Conservation (phyloP, 2,797 vertebrate species). For the Pogonophryne albipinna region DNA sequence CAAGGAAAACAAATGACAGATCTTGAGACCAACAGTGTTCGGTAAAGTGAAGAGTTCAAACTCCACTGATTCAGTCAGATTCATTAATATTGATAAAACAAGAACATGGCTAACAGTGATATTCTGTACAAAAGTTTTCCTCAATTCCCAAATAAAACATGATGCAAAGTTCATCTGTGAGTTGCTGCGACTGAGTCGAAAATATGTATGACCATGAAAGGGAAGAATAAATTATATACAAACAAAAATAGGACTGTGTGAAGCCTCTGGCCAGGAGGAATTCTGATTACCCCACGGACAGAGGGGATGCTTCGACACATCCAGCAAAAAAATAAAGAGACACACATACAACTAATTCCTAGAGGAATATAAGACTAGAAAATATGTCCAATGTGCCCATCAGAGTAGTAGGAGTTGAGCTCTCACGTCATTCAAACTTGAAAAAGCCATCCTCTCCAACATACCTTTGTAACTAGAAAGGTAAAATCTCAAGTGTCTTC, state of each 20-base stretch:
- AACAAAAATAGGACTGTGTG: background rate
- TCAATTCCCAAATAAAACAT: background rate
- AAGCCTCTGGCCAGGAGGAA: slow-evolving; percentile 20
- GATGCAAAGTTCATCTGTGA: background rate
- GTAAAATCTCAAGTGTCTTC: slow-evolving; percentile 79
- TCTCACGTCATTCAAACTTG: background rate
- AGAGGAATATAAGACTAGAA: background rate
- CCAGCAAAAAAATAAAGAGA: background rate
- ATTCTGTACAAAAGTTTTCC: background rate
- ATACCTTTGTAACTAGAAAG: slow-evolving; percentile 76
- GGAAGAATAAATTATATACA: background rate
- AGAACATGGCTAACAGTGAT: background rate
- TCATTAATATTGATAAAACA: slow-evolving; percentile 28
- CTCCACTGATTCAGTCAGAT: background rate
- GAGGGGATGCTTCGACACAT: background rate
- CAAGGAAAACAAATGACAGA: background rate
- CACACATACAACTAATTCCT: background rate
- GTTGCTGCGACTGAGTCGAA: slow-evolving; percentile 15
- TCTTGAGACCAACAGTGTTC: background rate
- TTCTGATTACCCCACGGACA: slow-evolving; percentile 25
- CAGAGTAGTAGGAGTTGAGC: background rate
- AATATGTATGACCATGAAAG: slow-evolving; percentile 40
- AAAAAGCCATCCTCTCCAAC: background rate
- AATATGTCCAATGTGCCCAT: background rate
- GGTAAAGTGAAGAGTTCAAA: background rate